phyloP scores from a whole-genome alignment of 2,113 vertebrate species.

The Pavo muticus region DNA sequence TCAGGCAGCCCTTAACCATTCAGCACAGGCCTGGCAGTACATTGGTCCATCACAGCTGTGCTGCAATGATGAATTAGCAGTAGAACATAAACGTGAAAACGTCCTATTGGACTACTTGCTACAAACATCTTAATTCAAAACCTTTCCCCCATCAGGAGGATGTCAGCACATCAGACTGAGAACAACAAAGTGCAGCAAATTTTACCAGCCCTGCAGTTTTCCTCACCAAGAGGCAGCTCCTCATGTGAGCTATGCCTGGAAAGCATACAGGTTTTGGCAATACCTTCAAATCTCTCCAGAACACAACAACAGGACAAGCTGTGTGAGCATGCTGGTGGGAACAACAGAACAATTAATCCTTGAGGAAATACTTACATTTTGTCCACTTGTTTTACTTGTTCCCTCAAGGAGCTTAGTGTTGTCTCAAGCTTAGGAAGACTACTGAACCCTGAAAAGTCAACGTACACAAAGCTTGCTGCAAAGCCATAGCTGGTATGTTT shows the following conservation, averaged over 20 bases:
- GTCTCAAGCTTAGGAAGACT: background rate
- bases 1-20: background rate
- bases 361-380: background rate
- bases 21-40: background rate
- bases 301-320: background rate
- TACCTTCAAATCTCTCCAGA: background rate
- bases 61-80: background rate
- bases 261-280: background rate
- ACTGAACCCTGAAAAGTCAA: background rate
- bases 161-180: background rate
- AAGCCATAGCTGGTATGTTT: constrained; percentile 2
- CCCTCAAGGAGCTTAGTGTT: background rate
- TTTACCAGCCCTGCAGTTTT: background rate
- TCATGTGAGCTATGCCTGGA: background rate
- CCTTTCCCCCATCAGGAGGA: background rate
- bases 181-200: background rate
- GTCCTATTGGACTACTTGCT: rapidly evolving
- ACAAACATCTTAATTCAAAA: background rate
- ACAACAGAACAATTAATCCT: background rate
- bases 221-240: background rate
- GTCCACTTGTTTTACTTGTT: background rate
- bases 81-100: background rate
- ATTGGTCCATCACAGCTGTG: background rate
- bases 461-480: background rate
- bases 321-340: background rate